phyloP scores from a whole-genome alignment of 2,888 invertebrate species.

The Brenthis hecate region DNA sequence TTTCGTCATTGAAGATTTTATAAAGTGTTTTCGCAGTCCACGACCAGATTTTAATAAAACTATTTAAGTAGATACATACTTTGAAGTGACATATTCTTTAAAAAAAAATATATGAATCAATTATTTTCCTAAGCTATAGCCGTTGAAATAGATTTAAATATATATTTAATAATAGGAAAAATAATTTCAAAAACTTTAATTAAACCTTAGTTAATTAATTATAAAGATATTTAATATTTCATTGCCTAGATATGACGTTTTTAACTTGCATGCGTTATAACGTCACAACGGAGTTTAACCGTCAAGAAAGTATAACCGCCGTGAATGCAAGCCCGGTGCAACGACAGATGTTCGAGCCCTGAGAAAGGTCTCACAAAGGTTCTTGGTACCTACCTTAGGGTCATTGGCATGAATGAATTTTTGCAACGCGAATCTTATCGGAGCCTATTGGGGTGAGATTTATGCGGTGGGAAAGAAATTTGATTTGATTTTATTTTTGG shows the following conservation, averaged over 20 bases:
- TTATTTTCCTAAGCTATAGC: too few relatives aligned
- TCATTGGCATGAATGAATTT: conserved; percentile 47
- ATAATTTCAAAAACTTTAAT: too few relatives aligned
- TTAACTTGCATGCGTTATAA: conserved; percentile 34
- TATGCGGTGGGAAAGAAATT: conserved; percentile 44
- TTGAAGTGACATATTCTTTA: too few relatives aligned
- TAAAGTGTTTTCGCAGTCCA: too few relatives aligned
- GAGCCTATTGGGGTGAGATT: conserved; percentile 44
- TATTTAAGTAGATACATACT: too few relatives aligned
- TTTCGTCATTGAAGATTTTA: too few relatives aligned
- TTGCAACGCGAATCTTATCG: conserved; percentile 46
- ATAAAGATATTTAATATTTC: too few relatives aligned
- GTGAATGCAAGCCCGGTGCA: conserved; percentile 54
- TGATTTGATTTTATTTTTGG: conserved; percentile 40
- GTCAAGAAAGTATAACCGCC: conserved; percentile 54
- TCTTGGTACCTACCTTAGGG: conserved; percentile 46
- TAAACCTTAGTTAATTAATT: too few relatives aligned
- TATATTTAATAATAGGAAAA: too few relatives aligned
- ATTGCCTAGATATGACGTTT: conserved; percentile 24
- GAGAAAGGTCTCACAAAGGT: conserved; percentile 54
- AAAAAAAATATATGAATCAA: too few relatives aligned
- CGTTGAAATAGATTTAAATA: too few relatives aligned
- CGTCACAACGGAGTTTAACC: conserved; percentile 52
- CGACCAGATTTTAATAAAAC: too few relatives aligned
- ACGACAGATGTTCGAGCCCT: conserved; percentile 62